phyloP scores from a whole-genome alignment of 2,888 invertebrate genomes.

The Nymphalis urticae region DNA sequence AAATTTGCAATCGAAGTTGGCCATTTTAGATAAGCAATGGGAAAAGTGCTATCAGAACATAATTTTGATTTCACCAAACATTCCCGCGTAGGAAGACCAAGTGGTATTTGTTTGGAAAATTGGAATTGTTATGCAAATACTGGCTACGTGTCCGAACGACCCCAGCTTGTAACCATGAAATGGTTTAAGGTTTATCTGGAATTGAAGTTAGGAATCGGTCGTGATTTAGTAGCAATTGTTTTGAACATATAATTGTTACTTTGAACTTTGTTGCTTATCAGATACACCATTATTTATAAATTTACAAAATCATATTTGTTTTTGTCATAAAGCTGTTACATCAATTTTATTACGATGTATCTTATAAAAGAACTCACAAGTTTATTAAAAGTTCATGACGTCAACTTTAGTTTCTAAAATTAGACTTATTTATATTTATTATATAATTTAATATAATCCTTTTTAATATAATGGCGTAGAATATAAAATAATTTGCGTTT shows the following conservation, averaged over 20 bases:
- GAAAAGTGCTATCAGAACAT: slow-evolving; percentile 22
- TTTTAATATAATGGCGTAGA: no score
- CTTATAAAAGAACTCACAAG: no score
- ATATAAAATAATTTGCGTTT: no score
- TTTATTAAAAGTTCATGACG: no score
- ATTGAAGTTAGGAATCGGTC: neutral
- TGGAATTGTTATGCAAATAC: slow-evolving; percentile 47
- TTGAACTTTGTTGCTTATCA: neutral
- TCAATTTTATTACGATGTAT: no score
- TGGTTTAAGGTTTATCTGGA: slow-evolving; percentile 18
- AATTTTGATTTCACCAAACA: slow-evolving; percentile 22
- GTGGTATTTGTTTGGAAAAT: slow-evolving; percentile 42
- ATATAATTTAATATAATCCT: no score
- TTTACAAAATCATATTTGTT: neutral
- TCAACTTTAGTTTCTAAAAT: no score
- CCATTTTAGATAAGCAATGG: slow-evolving; percentile 5
- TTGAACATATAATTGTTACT: neutral
- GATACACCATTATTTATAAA: neutral
- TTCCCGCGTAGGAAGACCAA: slow-evolving; percentile 14
- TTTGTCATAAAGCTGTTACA: no score
- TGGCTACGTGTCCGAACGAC: slow-evolving; percentile 20
- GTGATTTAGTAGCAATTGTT: slow-evolving; percentile 11
- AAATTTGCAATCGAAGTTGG: neutral
- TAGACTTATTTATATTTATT: no score
- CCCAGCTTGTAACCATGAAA: slow-evolving; percentile 11